Evolutionary conservation across 2,797 vertebrate genomes (phyloP).

Genomic region (Hozukius guyotensis): DNA sequence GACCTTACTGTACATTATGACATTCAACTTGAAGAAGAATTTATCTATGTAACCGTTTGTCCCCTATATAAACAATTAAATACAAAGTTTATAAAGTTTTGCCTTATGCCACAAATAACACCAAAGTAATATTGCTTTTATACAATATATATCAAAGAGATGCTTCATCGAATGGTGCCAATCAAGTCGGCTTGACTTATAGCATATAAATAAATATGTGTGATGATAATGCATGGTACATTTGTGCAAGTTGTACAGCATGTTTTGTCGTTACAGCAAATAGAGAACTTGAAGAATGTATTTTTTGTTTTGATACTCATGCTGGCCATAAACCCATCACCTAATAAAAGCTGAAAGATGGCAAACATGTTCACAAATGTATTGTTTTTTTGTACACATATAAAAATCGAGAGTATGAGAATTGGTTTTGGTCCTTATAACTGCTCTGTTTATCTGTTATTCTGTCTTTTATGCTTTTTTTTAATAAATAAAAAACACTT

Average conservation of each 20-base stretch:
- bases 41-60: background rate
- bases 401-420: background rate
- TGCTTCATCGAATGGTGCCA: background rate
- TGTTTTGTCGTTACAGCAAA: background rate
- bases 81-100: constrained; percentile 3
- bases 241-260: background rate
- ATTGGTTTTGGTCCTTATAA: background rate
- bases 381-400: background rate
- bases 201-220: background rate
- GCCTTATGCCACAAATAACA: background rate
- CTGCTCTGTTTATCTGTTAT: background rate
- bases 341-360: background rate
- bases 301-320: constrained; percentile 3
- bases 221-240: background rate
- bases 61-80: background rate
- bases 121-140: background rate
- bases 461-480: background rate
- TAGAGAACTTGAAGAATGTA: constrained; percentile 9
- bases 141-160: background rate
- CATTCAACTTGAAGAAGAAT: background rate
- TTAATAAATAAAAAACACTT: constrained; percentile 3
- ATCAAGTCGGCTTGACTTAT: background rate
- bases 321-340: background rate
- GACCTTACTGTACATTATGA: background rate
- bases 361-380: background rate